phyloP scores from a whole-genome alignment of 2,797 vertebrate species.

The Enteromius mattozi region DNA sequence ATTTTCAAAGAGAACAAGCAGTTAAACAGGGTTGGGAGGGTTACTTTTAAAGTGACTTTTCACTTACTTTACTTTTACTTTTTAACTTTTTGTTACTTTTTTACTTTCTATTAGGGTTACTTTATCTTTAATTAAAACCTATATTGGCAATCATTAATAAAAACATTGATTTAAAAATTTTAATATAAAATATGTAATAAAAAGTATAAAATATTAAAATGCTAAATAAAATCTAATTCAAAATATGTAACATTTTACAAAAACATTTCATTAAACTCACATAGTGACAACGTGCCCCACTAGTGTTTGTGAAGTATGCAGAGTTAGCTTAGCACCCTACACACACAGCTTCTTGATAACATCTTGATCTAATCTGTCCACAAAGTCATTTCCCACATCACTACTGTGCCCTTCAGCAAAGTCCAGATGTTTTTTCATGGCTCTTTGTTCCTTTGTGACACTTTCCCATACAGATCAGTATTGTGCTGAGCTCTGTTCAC shows the following conservation, averaged over 20 bases:
- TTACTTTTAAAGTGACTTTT: too few species aligned
- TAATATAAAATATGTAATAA: background rate
- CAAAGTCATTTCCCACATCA: constrained; percentile 17
- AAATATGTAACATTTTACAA: background rate
- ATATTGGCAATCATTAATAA: too few species aligned
- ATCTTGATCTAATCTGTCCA: constrained; percentile 19
- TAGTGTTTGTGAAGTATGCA: background rate
- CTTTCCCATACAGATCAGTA: background rate
- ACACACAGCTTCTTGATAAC: constrained; percentile 7
- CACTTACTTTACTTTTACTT: too few species aligned
- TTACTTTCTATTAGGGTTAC: too few species aligned
- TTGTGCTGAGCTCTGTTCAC: background rate
- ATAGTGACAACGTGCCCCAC: background rate
- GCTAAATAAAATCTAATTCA: background rate
- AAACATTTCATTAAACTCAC: background rate
- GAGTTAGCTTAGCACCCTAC: background rate
- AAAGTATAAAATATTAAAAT: background rate
- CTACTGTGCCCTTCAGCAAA: background rate
- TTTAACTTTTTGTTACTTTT: too few species aligned
- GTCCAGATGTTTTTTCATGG: background rate
- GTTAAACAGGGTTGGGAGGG: too few species aligned
- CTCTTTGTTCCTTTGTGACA: background rate
- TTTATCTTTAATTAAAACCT: too few species aligned
- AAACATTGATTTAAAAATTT: too few species aligned
- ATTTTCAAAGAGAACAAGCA: too few species aligned